Base-by-base conservation (phyloP, 1,140 invertebrate genomes). In the Adelges cooleyi region DNA sequence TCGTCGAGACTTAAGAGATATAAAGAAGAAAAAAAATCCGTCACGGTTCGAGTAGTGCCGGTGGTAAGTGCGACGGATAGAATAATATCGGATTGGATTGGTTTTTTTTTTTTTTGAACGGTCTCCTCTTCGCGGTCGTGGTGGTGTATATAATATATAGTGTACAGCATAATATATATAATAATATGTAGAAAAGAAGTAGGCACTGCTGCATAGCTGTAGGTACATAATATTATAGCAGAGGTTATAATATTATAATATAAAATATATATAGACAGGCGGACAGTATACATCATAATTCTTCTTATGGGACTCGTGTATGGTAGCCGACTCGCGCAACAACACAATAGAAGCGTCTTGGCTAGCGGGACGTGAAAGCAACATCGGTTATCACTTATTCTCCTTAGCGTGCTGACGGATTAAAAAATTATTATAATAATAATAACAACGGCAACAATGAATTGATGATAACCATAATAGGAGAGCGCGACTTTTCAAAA, bases 221-320 rank as follows among this genome's bases (percentile, higher is more conserved):
- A n/a, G n/a, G n/a, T n/a, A n/a, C n/a, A n/a, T n/a, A n/a, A n/a
- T n/a, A n/a, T n/a, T n/a, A n/a, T n/a, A 9, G 23, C 38, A 23
- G 53, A 59, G 38, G 53, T 59, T 59, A n/a, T n/a, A n/a, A n/a
- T n/a, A n/a, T n/a, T n/a, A n/a, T n/a, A n/a, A n/a, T n/a, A n/a
- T n/a, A n/a, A n/a, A n/a, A n/a, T n/a, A n/a, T n/a, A n/a, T n/a
- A 33, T 33, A 62, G 25, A 44, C 29, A 48, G 42, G 46, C 56
- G 56, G 56, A 62, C 56, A 59, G 36, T 59, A 40, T 59, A 59
- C 54, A 46, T 62, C 56, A 62, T 62, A 62, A 62, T 62, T 46
- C 38, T 62, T 48, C 29, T 33, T 33, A 33, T 33, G 40, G 56
- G 46, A n/a, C n/a, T n/a, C 56, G 42, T 59, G 54, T 62, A 62